Evolutionary conservation across 92 coral and sea anemone species (phyloP).

Genomic region (Actinernus sp.): DNA sequence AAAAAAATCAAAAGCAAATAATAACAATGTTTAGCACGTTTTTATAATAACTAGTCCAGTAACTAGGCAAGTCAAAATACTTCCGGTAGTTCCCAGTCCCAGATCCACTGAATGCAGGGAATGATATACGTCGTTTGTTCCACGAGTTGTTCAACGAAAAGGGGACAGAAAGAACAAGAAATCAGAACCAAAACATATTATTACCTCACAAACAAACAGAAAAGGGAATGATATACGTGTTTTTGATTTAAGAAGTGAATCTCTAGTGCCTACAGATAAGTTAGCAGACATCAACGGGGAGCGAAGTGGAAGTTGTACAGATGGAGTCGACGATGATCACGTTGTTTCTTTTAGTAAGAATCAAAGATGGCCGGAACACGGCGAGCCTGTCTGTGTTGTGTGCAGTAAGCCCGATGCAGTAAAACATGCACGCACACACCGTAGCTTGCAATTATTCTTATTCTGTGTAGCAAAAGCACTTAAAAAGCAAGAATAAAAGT

Average conservation of each 20-base stretch:
- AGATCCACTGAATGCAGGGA: no score
- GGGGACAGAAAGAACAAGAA: background rate
- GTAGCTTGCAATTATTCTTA: no score
- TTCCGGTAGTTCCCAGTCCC: no score
- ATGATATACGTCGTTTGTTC: conserved; percentile 40
- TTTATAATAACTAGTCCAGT: no score
- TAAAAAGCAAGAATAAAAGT: no score
- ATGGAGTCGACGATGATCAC: conserved; percentile 28
- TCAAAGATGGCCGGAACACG: conserved; percentile 92
- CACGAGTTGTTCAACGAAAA: conserved; percentile 29
- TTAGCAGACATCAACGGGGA: background rate
- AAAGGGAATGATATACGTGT: background rate
- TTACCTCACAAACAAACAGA: background rate
- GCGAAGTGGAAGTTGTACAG: background rate
- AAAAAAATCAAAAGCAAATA: no score
- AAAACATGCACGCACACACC: no score
- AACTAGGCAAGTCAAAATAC: no score
- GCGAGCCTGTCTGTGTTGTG: conserved; percentile 91
- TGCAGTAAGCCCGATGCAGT: conserved; percentile 95
- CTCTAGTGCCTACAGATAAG: background rate
- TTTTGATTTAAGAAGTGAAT: conserved; percentile 11
- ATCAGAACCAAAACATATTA: background rate
- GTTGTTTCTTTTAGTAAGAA: conserved; percentile 85
- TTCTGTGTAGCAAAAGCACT: no score
- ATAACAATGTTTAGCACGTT: no score